Evolutionary conservation across 1,140 invertebrate species (phyloP).

Genomic region (Aphelinus certus): DNA sequence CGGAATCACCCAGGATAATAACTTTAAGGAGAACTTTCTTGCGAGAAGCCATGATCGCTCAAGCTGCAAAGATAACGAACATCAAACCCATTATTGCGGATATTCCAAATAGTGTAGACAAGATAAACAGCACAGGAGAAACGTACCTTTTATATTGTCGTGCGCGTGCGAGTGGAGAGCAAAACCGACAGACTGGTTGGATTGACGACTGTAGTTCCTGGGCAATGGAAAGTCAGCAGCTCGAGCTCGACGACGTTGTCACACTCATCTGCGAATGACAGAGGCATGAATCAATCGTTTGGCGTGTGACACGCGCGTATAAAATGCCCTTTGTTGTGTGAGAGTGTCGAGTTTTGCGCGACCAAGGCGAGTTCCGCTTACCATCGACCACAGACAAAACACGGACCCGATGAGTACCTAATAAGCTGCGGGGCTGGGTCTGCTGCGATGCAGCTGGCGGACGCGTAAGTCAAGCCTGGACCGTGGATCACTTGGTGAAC

Average conservation of each 20-base stretch:
- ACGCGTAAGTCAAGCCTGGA: too few species aligned
- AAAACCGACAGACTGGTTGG: not conserved
- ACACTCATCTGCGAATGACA: constrained; percentile 18
- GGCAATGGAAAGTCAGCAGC: not conserved
- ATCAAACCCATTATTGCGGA: too few species aligned
- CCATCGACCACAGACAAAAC: too few species aligned
- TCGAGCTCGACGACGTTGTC: constrained; percentile 6
- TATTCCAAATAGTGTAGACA: not conserved
- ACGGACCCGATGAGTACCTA: too few species aligned
- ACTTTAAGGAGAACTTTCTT: constrained; percentile 98
- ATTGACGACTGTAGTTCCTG: not conserved
- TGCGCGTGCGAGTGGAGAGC: not conserved
- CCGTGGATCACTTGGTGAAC: too few species aligned
- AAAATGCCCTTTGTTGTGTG: too few species aligned
- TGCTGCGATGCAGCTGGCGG: too few species aligned
- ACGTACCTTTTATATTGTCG: not conserved
- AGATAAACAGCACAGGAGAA: not conserved
- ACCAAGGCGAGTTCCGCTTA: too few species aligned
- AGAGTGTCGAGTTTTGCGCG: too few species aligned
- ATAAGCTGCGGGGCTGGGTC: too few species aligned
- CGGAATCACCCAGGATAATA: constrained; percentile 97
- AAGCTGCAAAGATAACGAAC: constrained; percentile 35
- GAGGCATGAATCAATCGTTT: constrained; percentile 12
- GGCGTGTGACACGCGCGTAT: not conserved
- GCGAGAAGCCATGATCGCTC: constrained; percentile 83